These are phyloP conservation scores for Colletes collaris DNA, from an alignment of 2,888 invertebrate genomes.

Conservation along the genomic window DNA sequence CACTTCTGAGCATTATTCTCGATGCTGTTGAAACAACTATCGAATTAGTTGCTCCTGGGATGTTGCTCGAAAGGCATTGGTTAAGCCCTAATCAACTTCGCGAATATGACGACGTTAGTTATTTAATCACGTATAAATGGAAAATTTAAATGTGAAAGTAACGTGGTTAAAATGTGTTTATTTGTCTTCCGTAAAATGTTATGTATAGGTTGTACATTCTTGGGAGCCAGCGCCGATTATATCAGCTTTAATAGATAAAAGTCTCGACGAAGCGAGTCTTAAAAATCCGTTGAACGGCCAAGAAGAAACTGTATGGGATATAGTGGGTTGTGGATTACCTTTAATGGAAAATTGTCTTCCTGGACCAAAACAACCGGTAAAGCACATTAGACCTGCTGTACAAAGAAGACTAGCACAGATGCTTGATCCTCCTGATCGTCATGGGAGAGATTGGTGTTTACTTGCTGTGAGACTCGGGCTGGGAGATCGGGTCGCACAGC, in stretches of 20 bases:
- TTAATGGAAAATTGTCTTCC: constrained; percentile 78
- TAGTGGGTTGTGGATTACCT: constrained; percentile 78
- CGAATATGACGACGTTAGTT: constrained; percentile 79
- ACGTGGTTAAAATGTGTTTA: background rate
- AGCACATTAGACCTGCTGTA: constrained; percentile 86
- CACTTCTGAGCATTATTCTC: constrained; percentile 88
- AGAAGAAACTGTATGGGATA: constrained; percentile 80
- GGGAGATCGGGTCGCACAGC: constrained; percentile 83
- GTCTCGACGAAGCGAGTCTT: constrained; percentile 77
- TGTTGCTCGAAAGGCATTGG: constrained; percentile 87
- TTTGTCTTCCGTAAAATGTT: background rate
- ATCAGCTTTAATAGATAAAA: constrained; percentile 77
- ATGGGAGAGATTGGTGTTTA: constrained; percentile 91
- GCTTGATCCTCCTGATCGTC: constrained; percentile 89
- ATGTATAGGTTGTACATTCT: constrained; percentile 75
- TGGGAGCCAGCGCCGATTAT: constrained; percentile 79
- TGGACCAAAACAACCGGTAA: constrained; percentile 82
- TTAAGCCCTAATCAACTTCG: constrained; percentile 86
- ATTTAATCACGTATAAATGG: constrained; percentile 2
- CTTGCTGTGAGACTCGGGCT: constrained; percentile 88
- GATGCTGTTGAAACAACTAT: constrained; percentile 86
- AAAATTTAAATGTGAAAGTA: background rate
- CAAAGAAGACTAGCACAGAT: constrained; percentile 87
- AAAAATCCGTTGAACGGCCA: constrained; percentile 80
- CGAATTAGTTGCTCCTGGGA: constrained; percentile 87